phyloP scores from a whole-genome alignment of 2,113 vertebrate genomes.

The Sigmodon hispidus region DNA sequence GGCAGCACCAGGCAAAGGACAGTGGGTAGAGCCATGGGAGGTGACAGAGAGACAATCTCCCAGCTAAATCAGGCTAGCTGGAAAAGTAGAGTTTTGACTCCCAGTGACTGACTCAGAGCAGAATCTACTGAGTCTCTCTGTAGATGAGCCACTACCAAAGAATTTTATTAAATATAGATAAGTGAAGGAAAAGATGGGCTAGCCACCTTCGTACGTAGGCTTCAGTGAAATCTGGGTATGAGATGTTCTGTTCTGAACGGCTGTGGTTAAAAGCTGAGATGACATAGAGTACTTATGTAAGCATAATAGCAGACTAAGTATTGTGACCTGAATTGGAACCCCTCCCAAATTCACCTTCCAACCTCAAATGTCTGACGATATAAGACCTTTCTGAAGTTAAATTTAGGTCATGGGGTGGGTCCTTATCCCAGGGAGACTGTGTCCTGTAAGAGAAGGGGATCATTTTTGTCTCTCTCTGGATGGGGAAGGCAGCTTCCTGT shows the following conservation, averaged over 20 bases:
- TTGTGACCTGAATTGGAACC: not conserved
- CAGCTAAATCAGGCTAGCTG: not conserved
- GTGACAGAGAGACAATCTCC: not conserved
- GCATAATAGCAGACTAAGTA: not conserved
- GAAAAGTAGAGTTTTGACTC: not conserved
- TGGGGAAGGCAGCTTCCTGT: not conserved
- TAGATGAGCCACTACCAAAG: not conserved
- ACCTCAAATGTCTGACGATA: not conserved
- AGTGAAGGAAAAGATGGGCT: not conserved
- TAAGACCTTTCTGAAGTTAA: not conserved
- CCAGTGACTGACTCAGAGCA: slow-evolving; percentile 2
- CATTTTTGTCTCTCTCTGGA: not conserved
- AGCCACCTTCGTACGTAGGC: not conserved
- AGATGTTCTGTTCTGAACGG: not conserved
- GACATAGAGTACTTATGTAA: not conserved
- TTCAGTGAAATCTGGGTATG: not conserved
- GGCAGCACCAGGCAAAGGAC: not conserved
- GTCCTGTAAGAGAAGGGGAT: not conserved
- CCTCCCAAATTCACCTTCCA: not conserved
- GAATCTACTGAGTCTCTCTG: slow-evolving; percentile 3
- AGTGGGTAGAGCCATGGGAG: not conserved
- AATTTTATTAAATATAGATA: not conserved
- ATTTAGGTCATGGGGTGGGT: too few species aligned
- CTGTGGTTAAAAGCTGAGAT: not conserved
- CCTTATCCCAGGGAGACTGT: not conserved